A percentile compares a stretch with the other conserved stretches of the same genome.
phyloP scores from a whole-genome alignment of 1,140 invertebrate species.

The Sycophila sp. region DNA sequence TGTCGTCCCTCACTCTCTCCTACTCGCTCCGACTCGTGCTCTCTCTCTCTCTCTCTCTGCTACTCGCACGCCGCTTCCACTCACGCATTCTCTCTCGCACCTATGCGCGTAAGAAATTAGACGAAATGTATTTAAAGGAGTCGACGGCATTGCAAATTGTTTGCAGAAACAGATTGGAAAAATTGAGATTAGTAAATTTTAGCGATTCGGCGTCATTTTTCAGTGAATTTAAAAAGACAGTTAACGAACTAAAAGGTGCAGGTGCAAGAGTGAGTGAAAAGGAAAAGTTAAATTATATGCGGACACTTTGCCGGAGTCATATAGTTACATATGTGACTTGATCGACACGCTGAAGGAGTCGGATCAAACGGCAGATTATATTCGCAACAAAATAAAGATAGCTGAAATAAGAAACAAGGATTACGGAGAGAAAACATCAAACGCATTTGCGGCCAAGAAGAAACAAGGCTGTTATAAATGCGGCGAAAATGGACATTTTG shows the following conservation, averaged over 20 bases:
- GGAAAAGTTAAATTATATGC: constrained; percentile 56
- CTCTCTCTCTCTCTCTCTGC: too few relatives aligned
- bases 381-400: constrained; percentile 10
- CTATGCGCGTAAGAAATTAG: too few relatives aligned
- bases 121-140: too few relatives aligned
- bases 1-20: too few relatives aligned
- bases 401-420: background rate
- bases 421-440: background rate
- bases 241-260: constrained; percentile 48
- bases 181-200: constrained; percentile 45
- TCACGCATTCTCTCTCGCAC: too few relatives aligned
- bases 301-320: constrained; percentile 47
- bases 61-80: too few relatives aligned
- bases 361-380: background rate
- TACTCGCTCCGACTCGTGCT: too few relatives aligned
- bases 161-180: constrained; percentile 45
- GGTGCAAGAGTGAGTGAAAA: constrained; percentile 44
- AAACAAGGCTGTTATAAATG: background rate
- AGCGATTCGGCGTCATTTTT: constrained; percentile 40
- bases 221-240: constrained; percentile 48
- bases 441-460: background rate
- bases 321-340: constrained; percentile 52
- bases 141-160: too few relatives aligned
- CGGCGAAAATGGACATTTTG: background rate
- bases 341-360: constrained; percentile 27